Base-by-base conservation (phyloP, 2,888 invertebrate species). In the Philonicus albiceps region DNA sequence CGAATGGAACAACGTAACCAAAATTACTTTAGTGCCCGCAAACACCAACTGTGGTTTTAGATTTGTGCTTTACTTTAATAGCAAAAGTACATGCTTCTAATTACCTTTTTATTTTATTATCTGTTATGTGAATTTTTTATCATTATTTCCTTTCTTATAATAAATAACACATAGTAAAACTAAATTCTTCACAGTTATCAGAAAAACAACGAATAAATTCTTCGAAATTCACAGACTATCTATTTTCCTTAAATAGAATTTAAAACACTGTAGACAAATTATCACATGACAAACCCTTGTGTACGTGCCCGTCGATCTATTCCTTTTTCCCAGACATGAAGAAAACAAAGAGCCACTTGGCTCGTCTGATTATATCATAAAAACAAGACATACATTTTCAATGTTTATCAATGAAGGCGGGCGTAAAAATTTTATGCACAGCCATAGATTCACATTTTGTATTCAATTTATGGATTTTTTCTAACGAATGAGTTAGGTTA, bases 311-410 rank as follows among this genome's bases (percentile, higher is more conserved):
- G 8, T 64, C 11, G 64, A 64, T 22, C 22, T 22, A 11, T 27
- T 64, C 13, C 27, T 27, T 7, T 1, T 11, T 22, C 11, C n/a
- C 22, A 27, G 13, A 64, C 27, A 11, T 27, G 64, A 64, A 27
- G 3, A 64, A 27, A 64, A 64, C 64, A 8, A 27, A 27, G 64
- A 64, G 27, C 64, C 8, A 64, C 22, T 27, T 64, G 27, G 27
- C 27, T 64, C 64, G 27, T 64, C 64, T 64, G 64, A 64, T 64
- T 64, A 64, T 27, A 22, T 27, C 76, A 76, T 76, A 76, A 76
- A 76, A 76, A n/a, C 76, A 76, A 22, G n/a, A 19, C 37, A 76
- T 76, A 76, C 40, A 76, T 76, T 74, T 74, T 34, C 34, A 34
- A 76, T 76, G 76, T 76, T 76, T 76, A 76, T 27, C 22, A 64